Base-by-base conservation (phyloP, 1,140 invertebrate genomes). In the Anastrepha obliqua region DNA sequence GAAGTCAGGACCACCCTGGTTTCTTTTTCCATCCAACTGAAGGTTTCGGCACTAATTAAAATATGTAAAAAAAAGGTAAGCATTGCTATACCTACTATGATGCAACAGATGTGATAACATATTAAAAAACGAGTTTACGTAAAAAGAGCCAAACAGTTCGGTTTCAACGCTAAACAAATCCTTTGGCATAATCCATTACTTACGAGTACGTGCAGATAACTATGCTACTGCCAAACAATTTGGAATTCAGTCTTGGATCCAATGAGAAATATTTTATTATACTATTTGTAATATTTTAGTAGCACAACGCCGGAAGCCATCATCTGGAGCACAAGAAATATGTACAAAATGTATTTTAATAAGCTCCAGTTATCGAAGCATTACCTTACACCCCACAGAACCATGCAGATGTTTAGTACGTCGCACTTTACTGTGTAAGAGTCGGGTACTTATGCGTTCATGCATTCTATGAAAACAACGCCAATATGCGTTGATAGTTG, bases 241-340 rank as follows among this genome's bases (percentile, higher is more conserved):
- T 42, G 29, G 20, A 39, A 67, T 2, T 42, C 8, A n/a, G 13
- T 4, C 29, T 2, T 42, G 20, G 2, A 67, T 39, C 29, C 64
- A 74, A 47, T 47, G n/a, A 74, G 39, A 39, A 13, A 15, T 74
- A 74, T 74, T 74, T 74, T 67, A 67, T 20, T 39, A 29, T 3
- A 67, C 29, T 29, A 58, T 58, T 58, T 58, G 5, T n/a, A 74
- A 44, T 44, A 47, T 74, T 74, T 47, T 47, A 74, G 67, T 74
- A 81, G 47, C 74, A 55, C 74, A 81, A 55, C 51, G 74, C 47
- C 74, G 47, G 74, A 81, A 81, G 74, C 74, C 13, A 81, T 81
- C 15, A 51, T 58, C 60, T 17, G n/a, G 51, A 74, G 67, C 17
- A 15, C 42, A 74, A 74, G 39, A 74, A 20, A 47, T 11, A 15